These are phyloP conservation scores for Macropodus opercularis DNA, from an alignment of 2,797 vertebrate genomes.

Conservation along the genomic window DNA sequence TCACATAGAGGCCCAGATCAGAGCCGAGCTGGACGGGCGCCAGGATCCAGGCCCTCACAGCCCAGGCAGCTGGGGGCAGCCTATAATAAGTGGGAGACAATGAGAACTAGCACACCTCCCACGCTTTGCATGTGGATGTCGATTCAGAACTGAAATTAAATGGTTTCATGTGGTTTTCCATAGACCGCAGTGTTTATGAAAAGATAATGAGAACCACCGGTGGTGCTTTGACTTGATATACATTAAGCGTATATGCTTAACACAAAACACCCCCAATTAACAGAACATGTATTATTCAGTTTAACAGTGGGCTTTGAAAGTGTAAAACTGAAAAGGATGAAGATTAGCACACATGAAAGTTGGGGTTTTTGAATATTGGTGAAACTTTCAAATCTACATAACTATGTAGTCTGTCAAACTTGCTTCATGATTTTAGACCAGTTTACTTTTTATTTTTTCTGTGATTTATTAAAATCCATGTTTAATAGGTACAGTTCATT, in stretches of 20 bases:
- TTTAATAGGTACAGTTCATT: constrained; percentile 21
- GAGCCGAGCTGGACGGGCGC: constrained; percentile 80
- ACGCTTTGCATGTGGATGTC: constrained; percentile 80
- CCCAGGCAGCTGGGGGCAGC: constrained; percentile 80
- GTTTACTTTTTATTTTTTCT: constrained; percentile 22
- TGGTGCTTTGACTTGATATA: constrained; percentile 28
- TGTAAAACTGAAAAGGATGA: constrained; percentile 34
- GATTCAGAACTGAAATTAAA: constrained; percentile 72
- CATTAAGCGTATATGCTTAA: constrained; percentile 38
- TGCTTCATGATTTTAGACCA: constrained; percentile 1
- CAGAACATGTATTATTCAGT: constrained; percentile 25
- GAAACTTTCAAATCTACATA: constrained; percentile 10
- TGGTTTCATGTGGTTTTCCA: constrained; percentile 67
- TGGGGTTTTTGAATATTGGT: constrained; percentile 25
- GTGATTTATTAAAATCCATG: constrained; percentile 8
- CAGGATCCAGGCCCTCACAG: constrained; percentile 78
- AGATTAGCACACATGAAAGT: constrained; percentile 14
- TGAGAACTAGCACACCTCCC: constrained; percentile 79
- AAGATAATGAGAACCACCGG: constrained; percentile 40
- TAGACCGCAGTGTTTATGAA: constrained; percentile 58
- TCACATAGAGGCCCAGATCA: constrained; percentile 83
- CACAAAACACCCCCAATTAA: constrained; percentile 15
- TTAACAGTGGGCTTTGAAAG: constrained; percentile 21
- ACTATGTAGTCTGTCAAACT: background rate
- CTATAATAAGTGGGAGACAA: constrained; percentile 84